phyloP scores from a whole-genome alignment of 2,797 vertebrate genomes.

The Liasis olivaceus region DNA sequence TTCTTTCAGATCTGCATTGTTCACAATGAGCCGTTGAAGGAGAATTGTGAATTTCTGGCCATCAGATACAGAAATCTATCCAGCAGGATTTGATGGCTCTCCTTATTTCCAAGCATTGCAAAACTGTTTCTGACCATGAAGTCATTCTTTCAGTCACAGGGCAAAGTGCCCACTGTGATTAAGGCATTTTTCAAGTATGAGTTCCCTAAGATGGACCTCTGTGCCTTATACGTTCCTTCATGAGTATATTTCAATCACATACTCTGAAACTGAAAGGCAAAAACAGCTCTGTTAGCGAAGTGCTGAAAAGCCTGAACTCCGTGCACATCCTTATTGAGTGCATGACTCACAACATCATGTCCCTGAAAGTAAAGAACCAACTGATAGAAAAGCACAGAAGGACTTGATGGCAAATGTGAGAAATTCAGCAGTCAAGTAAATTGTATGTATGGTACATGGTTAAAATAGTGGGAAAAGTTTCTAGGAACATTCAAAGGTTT shows the following conservation, averaged over 20 bases:
- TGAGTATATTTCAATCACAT: background rate
- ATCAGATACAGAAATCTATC: background rate
- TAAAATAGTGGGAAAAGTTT: background rate
- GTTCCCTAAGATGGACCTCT: background rate
- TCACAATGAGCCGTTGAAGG: background rate
- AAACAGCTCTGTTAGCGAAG: background rate
- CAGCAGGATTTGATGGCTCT: background rate
- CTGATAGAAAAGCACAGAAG: background rate
- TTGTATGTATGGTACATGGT: background rate
- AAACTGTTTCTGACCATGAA: background rate
- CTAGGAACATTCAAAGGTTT: background rate
- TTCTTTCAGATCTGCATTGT: background rate
- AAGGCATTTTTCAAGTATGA: background rate
- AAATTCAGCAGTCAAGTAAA: background rate
- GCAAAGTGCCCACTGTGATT: background rate
- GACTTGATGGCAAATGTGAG: background rate
- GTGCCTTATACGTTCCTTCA: background rate
- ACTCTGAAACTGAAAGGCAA: background rate
- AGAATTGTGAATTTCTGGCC: background rate
- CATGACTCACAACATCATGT: background rate
- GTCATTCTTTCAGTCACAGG: background rate
- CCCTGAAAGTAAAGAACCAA: background rate
- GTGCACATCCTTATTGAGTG: background rate
- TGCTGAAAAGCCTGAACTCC: background rate
- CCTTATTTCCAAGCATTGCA: background rate